Percentiles rank a stretch among this genome's conserved stretches.
Conservation (phyloP, 23 tunicate species). For the Trididemnum miniatum region DNA sequence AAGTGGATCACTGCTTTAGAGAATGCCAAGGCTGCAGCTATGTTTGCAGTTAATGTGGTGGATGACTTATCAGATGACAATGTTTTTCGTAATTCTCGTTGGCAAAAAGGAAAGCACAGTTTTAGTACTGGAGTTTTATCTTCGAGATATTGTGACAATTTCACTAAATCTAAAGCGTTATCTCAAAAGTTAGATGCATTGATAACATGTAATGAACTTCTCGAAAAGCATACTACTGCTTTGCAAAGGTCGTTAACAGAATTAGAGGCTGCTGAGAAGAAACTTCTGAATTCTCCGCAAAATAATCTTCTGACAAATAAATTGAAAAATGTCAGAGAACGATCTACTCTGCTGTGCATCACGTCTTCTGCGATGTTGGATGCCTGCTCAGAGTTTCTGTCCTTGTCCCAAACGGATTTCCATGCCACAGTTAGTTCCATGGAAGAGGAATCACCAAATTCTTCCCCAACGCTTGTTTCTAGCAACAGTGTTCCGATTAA, state of each 20-base stretch:
- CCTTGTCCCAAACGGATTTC: slow-evolving; percentile 64
- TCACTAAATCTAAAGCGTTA: slow-evolving; percentile 31
- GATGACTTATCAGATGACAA: slow-evolving; percentile 57
- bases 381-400: slow-evolving; percentile 67
- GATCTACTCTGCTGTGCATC: slow-evolving; percentile 71
- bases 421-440: slow-evolving; percentile 71
- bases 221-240: slow-evolving; percentile 79
- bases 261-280: not conserved
- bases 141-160: not conserved
- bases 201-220: slow-evolving; percentile 85
- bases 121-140: not conserved
- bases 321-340: slow-evolving; percentile 75
- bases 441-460: slow-evolving; percentile 58
- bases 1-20: slow-evolving; percentile 92
- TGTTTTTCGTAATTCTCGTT: not conserved
- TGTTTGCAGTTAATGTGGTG: slow-evolving; percentile 7
- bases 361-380: slow-evolving; percentile 84
- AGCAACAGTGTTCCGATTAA: slow-evolving; percentile 83
- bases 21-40: slow-evolving; percentile 56
- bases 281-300: not conserved
- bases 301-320: not conserved
- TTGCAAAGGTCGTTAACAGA: slow-evolving; percentile 75
- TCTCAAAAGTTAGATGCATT: slow-evolving; percentile 71
- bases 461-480: slow-evolving; percentile 73
- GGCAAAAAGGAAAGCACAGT: not conserved